phyloP scores from a whole-genome alignment of 2,888 invertebrate species.

The Sinopyrophorus schimmeli region DNA sequence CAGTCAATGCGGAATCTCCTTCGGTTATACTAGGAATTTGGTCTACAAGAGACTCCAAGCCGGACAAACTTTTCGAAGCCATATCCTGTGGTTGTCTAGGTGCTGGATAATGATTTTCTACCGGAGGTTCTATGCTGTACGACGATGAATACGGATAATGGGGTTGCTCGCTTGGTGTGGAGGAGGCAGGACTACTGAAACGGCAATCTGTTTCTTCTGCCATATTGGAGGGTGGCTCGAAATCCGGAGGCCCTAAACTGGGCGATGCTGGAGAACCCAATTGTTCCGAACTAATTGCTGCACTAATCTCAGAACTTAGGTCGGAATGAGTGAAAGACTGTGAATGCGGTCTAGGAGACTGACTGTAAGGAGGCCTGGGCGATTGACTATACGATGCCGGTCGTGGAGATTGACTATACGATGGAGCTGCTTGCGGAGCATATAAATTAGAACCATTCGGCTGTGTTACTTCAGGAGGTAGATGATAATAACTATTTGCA shows the following conservation, averaged over 20 bases:
- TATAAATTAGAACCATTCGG: constrained; percentile 52
- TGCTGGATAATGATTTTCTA: constrained; percentile 54
- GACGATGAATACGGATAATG: constrained; percentile 52
- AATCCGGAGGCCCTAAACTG: constrained; percentile 69
- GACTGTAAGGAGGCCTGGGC: constrained; percentile 48
- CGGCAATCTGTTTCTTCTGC: constrained; percentile 59
- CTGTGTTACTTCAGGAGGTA: constrained; percentile 52
- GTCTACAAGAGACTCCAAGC: constrained; percentile 85
- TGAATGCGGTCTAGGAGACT: constrained; percentile 55
- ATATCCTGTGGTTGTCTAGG: constrained; percentile 68
- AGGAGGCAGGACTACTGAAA: constrained; percentile 56
- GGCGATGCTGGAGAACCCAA: constrained; percentile 70
- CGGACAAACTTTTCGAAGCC: constrained; percentile 83
- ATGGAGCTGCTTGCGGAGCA: constrained; percentile 46
- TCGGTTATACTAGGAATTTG: constrained; percentile 89
- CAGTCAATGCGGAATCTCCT: constrained; percentile 58
- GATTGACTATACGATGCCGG: constrained; percentile 47
- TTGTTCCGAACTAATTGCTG: constrained; percentile 73
- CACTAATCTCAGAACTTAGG: constrained; percentile 76
- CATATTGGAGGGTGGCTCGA: constrained; percentile 70
- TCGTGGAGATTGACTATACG: constrained; percentile 41
- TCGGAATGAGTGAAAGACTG: constrained; percentile 71
- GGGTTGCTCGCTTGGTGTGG: constrained; percentile 50
- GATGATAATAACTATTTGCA: constrained; percentile 54
- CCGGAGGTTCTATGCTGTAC: constrained; percentile 52